A percentile compares a stretch with the other conserved stretches of the same genome.
Conservation (phyloP, 2,797 vertebrate genomes). For the Cossypha dichroa region DNA sequence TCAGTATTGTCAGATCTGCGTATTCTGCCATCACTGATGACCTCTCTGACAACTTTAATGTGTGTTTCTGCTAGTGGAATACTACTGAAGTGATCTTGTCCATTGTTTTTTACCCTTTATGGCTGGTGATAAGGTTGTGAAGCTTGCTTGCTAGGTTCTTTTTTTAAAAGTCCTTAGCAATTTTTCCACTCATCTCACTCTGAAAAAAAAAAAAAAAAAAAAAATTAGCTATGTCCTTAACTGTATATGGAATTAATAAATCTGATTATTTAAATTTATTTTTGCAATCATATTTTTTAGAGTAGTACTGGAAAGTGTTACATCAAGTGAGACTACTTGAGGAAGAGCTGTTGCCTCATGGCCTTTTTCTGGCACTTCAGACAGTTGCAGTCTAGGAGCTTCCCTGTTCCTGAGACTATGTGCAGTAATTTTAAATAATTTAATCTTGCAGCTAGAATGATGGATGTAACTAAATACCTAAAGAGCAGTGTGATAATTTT, state of each 20-base stretch:
- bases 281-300: neutral
- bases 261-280: neutral
- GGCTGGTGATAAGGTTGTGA: neutral
- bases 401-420: neutral
- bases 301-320: neutral
- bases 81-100: neutral
- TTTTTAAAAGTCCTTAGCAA: neutral
- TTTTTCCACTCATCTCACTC: neutral
- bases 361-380: neutral
- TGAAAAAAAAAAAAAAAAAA: neutral
- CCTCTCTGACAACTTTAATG: neutral
- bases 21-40: neutral
- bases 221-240: neutral
- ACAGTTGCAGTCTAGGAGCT: neutral
- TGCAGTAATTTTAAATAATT: neutral
- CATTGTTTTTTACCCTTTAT: neutral
- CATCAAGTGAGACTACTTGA: neutral
- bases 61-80: neutral
- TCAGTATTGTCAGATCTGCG: neutral
- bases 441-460: neutral
- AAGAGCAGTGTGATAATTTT: neutral
- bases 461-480: neutral
- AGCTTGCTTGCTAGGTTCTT: neutral
- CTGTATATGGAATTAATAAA: neutral
- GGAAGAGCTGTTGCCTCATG: neutral